These are phyloP conservation scores for Coracias cyanogaster DNA, from an alignment of 2,797 vertebrate species.

Conservation along the genomic window DNA sequence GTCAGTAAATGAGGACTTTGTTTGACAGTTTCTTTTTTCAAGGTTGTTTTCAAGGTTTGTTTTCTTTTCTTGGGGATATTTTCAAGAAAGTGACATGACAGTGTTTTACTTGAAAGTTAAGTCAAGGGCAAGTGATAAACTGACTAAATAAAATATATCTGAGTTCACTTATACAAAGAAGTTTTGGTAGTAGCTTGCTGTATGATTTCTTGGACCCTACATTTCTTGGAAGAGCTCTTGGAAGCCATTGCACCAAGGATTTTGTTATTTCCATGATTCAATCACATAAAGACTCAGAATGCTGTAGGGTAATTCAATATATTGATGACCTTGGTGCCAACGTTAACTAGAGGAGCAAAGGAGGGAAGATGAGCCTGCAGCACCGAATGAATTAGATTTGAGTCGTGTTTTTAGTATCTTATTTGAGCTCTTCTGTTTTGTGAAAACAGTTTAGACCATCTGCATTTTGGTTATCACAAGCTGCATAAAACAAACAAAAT, in stretches of 20 bases:
- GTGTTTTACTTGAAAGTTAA: background rate
- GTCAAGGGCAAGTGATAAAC: background rate
- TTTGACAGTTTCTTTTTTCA: background rate
- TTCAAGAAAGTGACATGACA: background rate
- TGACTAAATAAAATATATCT: background rate
- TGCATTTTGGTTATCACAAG: background rate
- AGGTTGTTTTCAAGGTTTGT: background rate
- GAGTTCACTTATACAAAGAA: background rate
- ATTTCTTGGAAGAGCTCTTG: background rate
- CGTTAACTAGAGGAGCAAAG: background rate
- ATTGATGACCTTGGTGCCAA: background rate
- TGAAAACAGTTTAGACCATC: background rate
- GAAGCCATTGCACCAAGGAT: background rate
- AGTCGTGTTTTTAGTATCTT: background rate
- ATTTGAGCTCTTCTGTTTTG: background rate
- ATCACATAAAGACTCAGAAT: background rate
- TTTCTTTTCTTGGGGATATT: background rate
- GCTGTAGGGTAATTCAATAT: background rate
- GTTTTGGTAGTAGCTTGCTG: background rate
- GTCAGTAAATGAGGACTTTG: background rate
- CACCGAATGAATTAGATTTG: background rate
- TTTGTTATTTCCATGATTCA: constrained; percentile 1
- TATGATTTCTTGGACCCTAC: background rate
- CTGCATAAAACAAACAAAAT: background rate
- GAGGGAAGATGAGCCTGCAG: background rate